A percentile compares a stretch with the other conserved stretches of the same genome.
phyloP scores from a whole-genome alignment of 2,113 vertebrate genomes.

The Sardina pilchardus region DNA sequence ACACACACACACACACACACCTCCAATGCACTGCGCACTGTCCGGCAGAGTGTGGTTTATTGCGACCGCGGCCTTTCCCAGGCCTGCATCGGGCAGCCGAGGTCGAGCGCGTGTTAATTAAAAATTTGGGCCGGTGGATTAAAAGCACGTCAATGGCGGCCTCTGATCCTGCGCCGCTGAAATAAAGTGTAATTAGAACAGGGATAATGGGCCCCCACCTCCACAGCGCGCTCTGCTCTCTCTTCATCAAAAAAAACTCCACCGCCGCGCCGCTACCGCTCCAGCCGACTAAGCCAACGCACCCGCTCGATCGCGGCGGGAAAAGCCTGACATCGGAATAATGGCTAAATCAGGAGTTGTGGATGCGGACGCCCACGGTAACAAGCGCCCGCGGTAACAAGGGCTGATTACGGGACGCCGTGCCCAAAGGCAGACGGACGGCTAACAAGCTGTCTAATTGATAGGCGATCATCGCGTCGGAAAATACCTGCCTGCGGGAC shows the following conservation, averaged over 20 bases:
- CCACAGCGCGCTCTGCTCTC: not conserved
- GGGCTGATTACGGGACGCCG: not conserved
- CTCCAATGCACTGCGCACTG: not conserved
- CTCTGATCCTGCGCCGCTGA: slow-evolving; percentile 64
- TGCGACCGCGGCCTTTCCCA: slow-evolving; percentile 55
- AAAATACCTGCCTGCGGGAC: not conserved
- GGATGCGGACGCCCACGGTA: not conserved
- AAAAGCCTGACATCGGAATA: not conserved
- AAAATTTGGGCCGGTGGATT: slow-evolving; percentile 71
- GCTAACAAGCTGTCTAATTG: slow-evolving; percentile 1
- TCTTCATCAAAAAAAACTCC: slow-evolving; percentile 3
- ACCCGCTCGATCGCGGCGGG: not conserved
- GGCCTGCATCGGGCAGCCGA: slow-evolving; percentile 61
- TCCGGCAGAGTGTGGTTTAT: not conserved
- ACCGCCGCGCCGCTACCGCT: too few species aligned
- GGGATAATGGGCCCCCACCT: slow-evolving; percentile 52
- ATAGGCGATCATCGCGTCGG: not conserved
- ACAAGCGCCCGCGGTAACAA: not conserved
- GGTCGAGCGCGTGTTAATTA: slow-evolving; percentile 74
- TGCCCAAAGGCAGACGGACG: not conserved
- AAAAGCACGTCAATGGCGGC: slow-evolving; percentile 71
- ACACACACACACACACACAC: not conserved
- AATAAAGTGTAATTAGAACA: slow-evolving; percentile 72
- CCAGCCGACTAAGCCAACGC: not conserved
- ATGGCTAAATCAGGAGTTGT: not conserved